Base-by-base conservation (phyloP, 2,888 invertebrate species). In the Altica lythri region DNA sequence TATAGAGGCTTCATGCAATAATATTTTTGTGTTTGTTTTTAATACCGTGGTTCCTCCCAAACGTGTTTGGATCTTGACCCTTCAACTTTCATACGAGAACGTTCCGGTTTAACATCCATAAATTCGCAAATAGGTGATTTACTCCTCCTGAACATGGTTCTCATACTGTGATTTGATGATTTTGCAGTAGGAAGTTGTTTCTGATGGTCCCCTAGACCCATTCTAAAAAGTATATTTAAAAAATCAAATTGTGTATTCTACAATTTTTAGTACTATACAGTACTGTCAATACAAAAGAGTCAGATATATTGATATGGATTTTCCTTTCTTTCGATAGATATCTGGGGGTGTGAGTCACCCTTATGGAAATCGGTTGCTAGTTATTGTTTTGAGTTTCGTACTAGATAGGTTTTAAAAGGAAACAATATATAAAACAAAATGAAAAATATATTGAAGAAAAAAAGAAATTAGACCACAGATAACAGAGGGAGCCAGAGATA, bases 71-170 rank as follows among this genome's bases (percentile, higher is more conserved):
- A 37, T 25, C 40, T 46, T 4, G 17, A 22, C 42, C 22, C 10
- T 9, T 43, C 40, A 27, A 22, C 30, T 13, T 22, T 9, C 6
- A 17, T 22, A 27, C 22, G 50, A 9, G 40, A 18, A 2, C 18
- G 5, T 13, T 9, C 17, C 10, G 22, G 12, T 30, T 30, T 48
- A 12, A 10, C 10, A 16, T 54, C 48, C 25, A 22, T 14, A 25
- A 27, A 43, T 13, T 44, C 55, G 40, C 25, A 58, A 42, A 22
- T 48, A 19, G 58, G 64, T n/a, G 58, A 64, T 8, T 51, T 47
- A 47, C 40, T 48, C 45, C 64, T 53, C 47, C 63, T 67, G 43
- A 58, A 68, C 60, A 68, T 61, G 13, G 65, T 68, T 55, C 56
- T 60, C 4, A 68, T 42, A 50, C 70, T 69, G 44, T 63, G 54